Evolutionary conservation across 2,888 invertebrate species (phyloP).

Genomic region (Brachyptera risi): DNA sequence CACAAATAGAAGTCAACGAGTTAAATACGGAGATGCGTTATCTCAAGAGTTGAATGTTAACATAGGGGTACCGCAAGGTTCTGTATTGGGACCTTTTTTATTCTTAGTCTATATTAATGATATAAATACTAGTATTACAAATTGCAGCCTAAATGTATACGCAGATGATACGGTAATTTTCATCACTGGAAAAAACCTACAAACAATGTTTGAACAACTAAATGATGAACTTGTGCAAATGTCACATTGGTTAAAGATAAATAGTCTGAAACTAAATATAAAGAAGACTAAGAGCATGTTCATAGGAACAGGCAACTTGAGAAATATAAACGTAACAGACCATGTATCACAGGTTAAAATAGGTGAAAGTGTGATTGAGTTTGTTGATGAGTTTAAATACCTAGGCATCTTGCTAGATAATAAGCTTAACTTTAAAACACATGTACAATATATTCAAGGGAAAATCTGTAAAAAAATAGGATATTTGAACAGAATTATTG

Average conservation of each 20-base stretch:
- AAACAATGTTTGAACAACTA: no score
- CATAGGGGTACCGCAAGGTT: constrained; percentile 33
- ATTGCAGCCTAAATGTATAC: no score
- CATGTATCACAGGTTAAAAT: background rate
- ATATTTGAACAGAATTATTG: background rate
- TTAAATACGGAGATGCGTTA: constrained; percentile 14
- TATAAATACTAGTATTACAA: background rate
- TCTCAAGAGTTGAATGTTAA: constrained; percentile 16
- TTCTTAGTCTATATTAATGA: constrained; percentile 32
- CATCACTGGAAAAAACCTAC: no score
- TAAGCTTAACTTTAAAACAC: constrained; percentile 1
- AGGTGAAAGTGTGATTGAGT: background rate
- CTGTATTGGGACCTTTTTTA: constrained; percentile 32
- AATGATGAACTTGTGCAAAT: background rate
- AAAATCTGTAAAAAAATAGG: constrained; percentile 4
- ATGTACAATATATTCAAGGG: background rate
- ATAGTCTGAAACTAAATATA: background rate
- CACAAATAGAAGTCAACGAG: constrained; percentile 25
- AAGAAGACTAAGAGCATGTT: constrained; percentile 1
- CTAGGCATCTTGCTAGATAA: constrained; percentile 3
- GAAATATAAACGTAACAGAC: background rate
- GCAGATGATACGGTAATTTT: no score
- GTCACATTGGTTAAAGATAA: background rate
- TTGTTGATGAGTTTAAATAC: background rate
- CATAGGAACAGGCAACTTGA: background rate